Base-by-base conservation (phyloP, 2,797 vertebrate species). In the Malurus splendens region DNA sequence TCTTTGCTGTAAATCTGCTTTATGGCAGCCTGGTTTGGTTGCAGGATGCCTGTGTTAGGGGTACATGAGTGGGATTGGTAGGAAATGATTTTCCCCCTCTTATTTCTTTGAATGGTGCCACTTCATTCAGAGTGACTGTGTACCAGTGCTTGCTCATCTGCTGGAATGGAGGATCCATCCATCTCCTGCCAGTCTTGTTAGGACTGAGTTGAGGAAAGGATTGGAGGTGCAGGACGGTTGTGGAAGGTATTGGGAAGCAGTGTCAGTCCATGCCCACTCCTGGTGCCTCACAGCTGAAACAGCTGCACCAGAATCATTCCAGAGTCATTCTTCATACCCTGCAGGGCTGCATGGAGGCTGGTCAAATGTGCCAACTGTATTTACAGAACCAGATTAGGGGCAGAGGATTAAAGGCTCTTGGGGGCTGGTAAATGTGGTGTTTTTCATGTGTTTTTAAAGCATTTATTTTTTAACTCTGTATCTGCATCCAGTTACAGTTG, bases 251-350 rank as follows among this genome's bases (percentile, higher is more conserved):
- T 60, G 55, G 22, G 59, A 50, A 23, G 33, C 50, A 59, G 28
- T 54, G 59, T 64, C 3, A 5, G 11, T 24, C 60, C 1, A 0
- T 50, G 18, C 28, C n/a, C 1, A 0, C 36, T 70, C 12, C 44
- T 32, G 19, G 27, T 42, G 25, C 45, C 50, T 75, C 67, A 4
- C 9, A 14, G 41, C 44, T 50, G n/a, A 12, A 68, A 30, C 42
- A 52, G 47, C 67, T 41, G 56, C 27, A 24, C 30, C 10, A 2
- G 14, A 24, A 27, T 32, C 1, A 0, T 36, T 73, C 56, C 2
- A 10, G 59, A 61, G 27, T 23, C 0, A 0, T 39, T 73, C 33
- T 59, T 70, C 57, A 51, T 79, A 18, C 25, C 32, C 36, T n/a
- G 11, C 0, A 0, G 19, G 11, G 70, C 23, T 55, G 67, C 48